phyloP scores from a whole-genome alignment of 2,113 vertebrate genomes.

The Clarias macrocephalus region DNA sequence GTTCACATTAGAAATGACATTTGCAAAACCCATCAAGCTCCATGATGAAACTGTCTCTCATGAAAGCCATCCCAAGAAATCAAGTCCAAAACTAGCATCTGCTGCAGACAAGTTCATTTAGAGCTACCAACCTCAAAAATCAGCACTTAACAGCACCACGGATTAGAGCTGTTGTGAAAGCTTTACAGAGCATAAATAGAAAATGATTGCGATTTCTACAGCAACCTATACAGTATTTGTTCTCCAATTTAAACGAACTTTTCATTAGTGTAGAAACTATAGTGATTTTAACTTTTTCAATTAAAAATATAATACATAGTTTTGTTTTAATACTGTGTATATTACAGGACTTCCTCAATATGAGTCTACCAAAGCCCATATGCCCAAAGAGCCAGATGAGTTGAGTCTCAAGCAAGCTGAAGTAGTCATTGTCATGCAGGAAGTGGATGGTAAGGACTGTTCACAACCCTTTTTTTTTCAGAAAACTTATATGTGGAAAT shows the following conservation, averaged over 20 bases:
- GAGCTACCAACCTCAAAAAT: too few species aligned
- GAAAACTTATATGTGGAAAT: too few species aligned
- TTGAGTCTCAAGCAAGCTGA: conserved; percentile 86
- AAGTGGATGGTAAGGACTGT: conserved; percentile 80
- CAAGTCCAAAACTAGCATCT: too few species aligned
- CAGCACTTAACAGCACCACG: too few species aligned
- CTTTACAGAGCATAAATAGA: too few species aligned
- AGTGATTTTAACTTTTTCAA: not conserved
- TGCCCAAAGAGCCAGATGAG: conserved; percentile 86
- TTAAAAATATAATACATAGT: not conserved
- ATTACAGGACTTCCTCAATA: conserved; percentile 82
- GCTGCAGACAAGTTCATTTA: too few species aligned
- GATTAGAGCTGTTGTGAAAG: too few species aligned
- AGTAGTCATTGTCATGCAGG: conserved; percentile 80
- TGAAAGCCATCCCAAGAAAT: too few species aligned
- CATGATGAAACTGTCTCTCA: too few species aligned
- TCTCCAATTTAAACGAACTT: not conserved
- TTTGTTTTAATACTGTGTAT: not conserved
- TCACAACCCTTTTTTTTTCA: not conserved
- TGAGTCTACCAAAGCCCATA: conserved; percentile 82
- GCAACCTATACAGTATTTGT: not conserved
- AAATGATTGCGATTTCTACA: not conserved
- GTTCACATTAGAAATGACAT: conserved; percentile 1
- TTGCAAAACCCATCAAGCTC: too few species aligned
- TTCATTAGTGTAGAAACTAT: not conserved